Percentiles rank a stretch among this genome's conserved stretches.
Evolutionary conservation across 2,113 vertebrate species (phyloP).

Genomic region (Malurus elegans): DNA sequence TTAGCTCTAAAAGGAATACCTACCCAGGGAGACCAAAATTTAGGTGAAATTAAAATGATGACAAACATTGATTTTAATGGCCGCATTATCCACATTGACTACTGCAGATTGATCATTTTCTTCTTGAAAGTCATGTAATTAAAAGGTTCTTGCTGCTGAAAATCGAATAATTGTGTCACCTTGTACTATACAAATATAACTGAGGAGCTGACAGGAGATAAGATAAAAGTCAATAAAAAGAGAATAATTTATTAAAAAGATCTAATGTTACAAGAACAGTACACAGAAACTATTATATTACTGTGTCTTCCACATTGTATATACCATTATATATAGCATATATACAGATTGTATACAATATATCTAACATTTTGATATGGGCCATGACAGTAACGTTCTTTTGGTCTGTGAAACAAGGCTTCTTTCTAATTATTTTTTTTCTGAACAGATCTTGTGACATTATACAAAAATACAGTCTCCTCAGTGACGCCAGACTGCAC

Average conservation of each 20-base stretch:
- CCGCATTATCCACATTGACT: neutral
- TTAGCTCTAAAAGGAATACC: neutral
- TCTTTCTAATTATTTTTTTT: neutral
- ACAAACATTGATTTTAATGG: neutral
- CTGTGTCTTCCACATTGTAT: constrained; percentile 77
- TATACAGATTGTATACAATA: constrained; percentile 79
- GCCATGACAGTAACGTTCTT: constrained; percentile 59
- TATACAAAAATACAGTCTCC: constrained; percentile 80
- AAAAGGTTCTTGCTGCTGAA: neutral
- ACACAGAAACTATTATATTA: constrained; percentile 80
- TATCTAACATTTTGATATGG: constrained; percentile 70
- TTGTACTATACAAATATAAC: neutral
- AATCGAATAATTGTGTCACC: neutral
- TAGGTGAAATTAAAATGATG: neutral
- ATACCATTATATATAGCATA: constrained; percentile 78
- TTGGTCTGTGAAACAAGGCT: constrained; percentile 66
- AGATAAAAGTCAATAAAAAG: constrained; percentile 84
- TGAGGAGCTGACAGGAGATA: constrained; percentile 71
- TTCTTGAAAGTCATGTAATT: neutral
- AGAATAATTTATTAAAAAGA: constrained; percentile 84
- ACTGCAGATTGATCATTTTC: neutral
- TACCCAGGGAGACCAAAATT: neutral
- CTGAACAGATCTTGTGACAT: constrained; percentile 22
- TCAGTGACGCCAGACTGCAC: constrained; percentile 66
- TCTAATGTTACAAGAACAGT: constrained; percentile 83